A percentile compares a stretch with the other conserved stretches of the same genome.
Conservation (phyloP, 2,888 invertebrate species). For the Chrysolina americana region DNA sequence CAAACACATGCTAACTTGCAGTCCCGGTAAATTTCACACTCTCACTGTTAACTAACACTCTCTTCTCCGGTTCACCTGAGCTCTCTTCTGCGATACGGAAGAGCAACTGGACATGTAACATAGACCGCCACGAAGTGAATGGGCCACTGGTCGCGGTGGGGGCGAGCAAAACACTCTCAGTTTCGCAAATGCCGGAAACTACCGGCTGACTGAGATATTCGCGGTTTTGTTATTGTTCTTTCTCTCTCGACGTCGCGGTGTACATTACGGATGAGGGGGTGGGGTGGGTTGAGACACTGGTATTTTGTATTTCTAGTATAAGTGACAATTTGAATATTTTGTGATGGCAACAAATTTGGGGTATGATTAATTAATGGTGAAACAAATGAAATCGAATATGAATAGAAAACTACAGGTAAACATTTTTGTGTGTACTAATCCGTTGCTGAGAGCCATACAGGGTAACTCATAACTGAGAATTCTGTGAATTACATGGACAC, state of each 20-base stretch:
- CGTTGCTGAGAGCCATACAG: too few species aligned
- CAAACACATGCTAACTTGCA: conserved; percentile 65
- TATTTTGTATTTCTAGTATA: too few species aligned
- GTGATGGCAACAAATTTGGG: too few species aligned
- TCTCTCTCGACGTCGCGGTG: conserved; percentile 37
- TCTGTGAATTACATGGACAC: too few species aligned
- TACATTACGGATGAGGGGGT: too few species aligned
- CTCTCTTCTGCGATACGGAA: conserved; percentile 63
- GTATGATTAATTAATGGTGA: too few species aligned
- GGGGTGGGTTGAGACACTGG: too few species aligned
- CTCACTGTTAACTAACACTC: conserved; percentile 39
- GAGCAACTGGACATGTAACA: conserved; percentile 66
- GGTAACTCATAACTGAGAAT: too few species aligned
- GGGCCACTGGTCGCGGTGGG: conserved; percentile 58
- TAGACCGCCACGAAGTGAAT: conserved; percentile 62
- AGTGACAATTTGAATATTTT: too few species aligned
- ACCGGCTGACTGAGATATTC: conserved; percentile 45
- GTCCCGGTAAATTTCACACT: conserved; percentile 58
- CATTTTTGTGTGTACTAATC: too few species aligned
- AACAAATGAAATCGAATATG: too few species aligned
- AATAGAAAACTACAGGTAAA: too few species aligned
- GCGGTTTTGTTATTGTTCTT: conserved; percentile 51
- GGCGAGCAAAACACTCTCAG: conserved; percentile 63
- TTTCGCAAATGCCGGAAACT: conserved; percentile 69
- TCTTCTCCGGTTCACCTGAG: conserved; percentile 44